Conservation (phyloP, 2,113 vertebrate species). For the Manacus vitellinus region DNA sequence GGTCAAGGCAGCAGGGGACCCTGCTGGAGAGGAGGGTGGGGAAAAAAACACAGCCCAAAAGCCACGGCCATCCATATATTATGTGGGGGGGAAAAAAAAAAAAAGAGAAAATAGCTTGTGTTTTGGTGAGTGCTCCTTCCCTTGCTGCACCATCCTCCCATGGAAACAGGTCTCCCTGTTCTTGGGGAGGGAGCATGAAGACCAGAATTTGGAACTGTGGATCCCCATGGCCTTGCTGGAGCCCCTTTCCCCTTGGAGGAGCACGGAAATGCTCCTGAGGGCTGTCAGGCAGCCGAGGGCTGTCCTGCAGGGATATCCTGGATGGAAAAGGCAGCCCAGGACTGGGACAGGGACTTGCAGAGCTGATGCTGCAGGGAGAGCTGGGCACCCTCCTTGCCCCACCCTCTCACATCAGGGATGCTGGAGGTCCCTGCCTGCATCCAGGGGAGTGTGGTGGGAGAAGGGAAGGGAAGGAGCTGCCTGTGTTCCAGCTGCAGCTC, state of each 20-base stretch:
- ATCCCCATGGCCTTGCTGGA: neutral
- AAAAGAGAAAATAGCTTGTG: neutral
- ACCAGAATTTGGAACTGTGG: neutral
- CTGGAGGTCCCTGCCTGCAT: neutral
- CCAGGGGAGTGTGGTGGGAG: neutral
- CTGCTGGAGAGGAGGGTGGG: neutral
- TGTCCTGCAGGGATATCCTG: neutral
- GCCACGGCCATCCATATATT: neutral
- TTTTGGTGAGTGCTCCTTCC: neutral
- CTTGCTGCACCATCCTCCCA: neutral
- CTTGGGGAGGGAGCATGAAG: rapidly evolving
- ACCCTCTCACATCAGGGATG: rapidly evolving
- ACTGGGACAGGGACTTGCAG: rapidly evolving
- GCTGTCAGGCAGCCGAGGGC: neutral
- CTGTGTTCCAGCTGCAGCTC: neutral
- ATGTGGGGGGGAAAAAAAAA: neutral
- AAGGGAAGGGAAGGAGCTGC: neutral
- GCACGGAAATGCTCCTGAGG: neutral
- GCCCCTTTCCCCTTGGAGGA: neutral
- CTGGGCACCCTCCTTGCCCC: neutral
- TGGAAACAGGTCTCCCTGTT: neutral
- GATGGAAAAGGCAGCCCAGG: neutral
- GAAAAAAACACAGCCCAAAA: neutral
- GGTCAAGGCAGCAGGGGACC: neutral
- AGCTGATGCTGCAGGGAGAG: rapidly evolving